phyloP scores from a whole-genome alignment of 1,140 invertebrate species.

The Trinorchestia longiramus region DNA sequence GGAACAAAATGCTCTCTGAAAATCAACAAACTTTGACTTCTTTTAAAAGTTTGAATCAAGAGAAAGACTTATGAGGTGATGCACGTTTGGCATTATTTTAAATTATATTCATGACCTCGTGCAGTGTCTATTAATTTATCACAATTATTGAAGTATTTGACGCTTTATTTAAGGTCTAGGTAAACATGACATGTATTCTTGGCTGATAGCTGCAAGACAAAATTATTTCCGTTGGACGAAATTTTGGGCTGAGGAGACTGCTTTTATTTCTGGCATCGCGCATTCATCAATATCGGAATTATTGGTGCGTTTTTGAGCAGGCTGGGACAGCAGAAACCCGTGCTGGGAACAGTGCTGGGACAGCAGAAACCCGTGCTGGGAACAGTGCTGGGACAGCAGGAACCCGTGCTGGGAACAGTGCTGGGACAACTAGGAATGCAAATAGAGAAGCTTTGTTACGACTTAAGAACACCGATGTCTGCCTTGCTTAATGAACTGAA shows the following conservation, averaged over 20 bases:
- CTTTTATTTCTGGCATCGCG: neutral
- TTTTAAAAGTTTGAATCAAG: no score
- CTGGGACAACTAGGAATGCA: slow-evolving; percentile 16
- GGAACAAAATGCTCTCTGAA: no score
- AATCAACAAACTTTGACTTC: no score
- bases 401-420: neutral
- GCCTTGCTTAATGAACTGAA: slow-evolving; percentile 54
- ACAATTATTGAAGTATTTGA: no score
- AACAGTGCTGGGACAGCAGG: neutral
- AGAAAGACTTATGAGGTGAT: no score
- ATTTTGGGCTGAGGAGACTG: neutral
- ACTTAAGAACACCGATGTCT: slow-evolving; percentile 39
- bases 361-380: neutral
- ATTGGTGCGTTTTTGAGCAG: neutral
- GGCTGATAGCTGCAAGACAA: neutral
- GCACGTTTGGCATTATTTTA: no score
- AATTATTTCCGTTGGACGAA: neutral
- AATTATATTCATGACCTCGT: no score
- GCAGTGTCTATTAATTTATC: no score
- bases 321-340: neutral
- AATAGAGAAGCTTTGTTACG: neutral
- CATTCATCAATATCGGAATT: slow-evolving; percentile 30
- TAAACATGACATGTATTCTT: no score
- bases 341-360: neutral
- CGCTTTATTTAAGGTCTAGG: no score